A percentile compares a stretch with the other conserved stretches of the same genome.
Evolutionary conservation across 2,113 vertebrate genomes (phyloP).

Genomic region (Tetraodon nigroviridis): DNA sequence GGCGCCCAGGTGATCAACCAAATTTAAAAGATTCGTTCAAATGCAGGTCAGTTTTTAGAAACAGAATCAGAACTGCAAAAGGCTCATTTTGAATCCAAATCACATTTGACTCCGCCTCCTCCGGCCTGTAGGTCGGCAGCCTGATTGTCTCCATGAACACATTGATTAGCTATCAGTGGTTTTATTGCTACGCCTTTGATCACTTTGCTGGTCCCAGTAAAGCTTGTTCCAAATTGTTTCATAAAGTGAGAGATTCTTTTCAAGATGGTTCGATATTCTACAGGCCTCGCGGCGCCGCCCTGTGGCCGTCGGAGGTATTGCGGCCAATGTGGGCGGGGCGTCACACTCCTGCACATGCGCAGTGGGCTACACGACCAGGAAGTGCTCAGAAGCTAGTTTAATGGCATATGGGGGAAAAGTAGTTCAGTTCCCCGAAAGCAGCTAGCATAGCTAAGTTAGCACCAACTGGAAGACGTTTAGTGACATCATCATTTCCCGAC

Average conservation of each 20-base stretch:
- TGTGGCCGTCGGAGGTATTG: neutral
- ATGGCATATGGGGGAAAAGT: neutral
- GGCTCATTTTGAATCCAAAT: too few species aligned
- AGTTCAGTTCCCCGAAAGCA: neutral
- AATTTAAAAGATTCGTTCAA: too few species aligned
- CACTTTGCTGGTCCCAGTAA: conserved; percentile 42
- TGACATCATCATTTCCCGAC: conserved; percentile 19
- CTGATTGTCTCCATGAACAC: conserved; percentile 41
- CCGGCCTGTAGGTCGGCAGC: conserved; percentile 15
- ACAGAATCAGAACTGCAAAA: neutral
- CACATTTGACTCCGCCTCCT: neutral
- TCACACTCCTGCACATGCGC: neutral
- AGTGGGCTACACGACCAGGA: neutral
- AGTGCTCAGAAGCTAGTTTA: neutral
- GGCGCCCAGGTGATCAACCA: too few species aligned
- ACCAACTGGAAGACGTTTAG: conserved; percentile 37
- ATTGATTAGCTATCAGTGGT: conserved; percentile 23
- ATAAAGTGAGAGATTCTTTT: neutral
- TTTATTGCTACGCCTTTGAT: conserved; percentile 54
- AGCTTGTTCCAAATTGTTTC: conserved; percentile 13
- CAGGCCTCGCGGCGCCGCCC: neutral
- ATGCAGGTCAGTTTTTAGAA: neutral
- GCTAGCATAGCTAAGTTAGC: conserved; percentile 32
- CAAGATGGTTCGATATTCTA: conserved; percentile 19
- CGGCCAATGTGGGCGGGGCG: neutral